These are phyloP conservation scores for Nyctereutes procyonoides DNA, from an alignment of 2,113 vertebrate species.

Conservation along the genomic window DNA sequence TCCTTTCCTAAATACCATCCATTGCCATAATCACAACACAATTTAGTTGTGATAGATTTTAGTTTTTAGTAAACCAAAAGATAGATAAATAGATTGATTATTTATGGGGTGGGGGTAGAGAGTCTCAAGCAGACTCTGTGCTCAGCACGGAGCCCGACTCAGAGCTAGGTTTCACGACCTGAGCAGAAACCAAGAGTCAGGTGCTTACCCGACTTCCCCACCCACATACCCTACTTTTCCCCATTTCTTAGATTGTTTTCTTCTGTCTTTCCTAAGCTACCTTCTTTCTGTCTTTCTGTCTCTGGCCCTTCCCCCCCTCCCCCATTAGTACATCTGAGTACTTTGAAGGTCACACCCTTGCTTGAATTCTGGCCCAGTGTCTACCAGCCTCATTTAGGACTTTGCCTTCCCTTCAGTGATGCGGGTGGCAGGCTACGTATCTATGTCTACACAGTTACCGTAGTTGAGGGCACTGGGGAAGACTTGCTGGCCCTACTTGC, in stretches of 20 bases:
- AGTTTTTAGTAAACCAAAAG: not conserved
- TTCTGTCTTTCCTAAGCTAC: not conserved
- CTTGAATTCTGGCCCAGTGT: not conserved
- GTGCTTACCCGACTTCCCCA: too few relatives aligned
- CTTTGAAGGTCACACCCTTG: not conserved
- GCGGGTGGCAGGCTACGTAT: not conserved
- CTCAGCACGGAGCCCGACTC: too few relatives aligned
- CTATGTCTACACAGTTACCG: too few relatives aligned
- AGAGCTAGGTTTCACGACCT: too few relatives aligned
- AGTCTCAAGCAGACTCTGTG: too few relatives aligned
- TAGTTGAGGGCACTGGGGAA: not conserved
- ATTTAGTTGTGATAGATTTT: not conserved
- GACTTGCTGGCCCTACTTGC: not conserved
- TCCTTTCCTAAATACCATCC: not conserved
- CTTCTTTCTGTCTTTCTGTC: not conserved
- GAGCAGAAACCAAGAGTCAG: too few relatives aligned
- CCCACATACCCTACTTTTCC: not conserved
- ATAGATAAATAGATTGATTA: too few relatives aligned
- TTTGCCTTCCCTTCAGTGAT: not conserved
- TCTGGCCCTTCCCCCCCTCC: not conserved
- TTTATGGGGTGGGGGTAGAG: too few relatives aligned
- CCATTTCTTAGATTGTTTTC: not conserved
- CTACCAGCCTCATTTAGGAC: not conserved
- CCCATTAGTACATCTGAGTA: not conserved
- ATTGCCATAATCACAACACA: not conserved